A percentile compares a stretch with the other conserved stretches of the same genome.
Evolutionary conservation across 2,888 invertebrate species (phyloP).

Genomic region (Luperina nickerlii): DNA sequence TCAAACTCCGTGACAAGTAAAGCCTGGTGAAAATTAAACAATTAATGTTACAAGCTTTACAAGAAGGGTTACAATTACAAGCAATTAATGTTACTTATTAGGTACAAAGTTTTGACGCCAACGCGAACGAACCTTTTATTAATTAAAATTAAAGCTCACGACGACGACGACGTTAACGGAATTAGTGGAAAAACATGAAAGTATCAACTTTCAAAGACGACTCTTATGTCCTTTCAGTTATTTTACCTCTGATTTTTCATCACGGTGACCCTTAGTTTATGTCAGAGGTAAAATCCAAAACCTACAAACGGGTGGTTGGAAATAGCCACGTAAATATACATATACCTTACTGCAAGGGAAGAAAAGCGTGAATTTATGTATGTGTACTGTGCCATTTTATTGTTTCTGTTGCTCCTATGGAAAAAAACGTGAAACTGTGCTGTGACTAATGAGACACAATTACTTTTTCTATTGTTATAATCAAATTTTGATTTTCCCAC

Average conservation of each 20-base stretch:
- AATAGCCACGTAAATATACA: neutral
- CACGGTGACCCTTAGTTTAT: neutral
- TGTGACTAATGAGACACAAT: too few species aligned
- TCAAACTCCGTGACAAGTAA: slow-evolving; percentile 39
- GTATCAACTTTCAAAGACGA: neutral
- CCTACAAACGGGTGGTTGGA: neutral
- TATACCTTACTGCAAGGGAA: neutral
- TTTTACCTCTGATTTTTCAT: neutral
- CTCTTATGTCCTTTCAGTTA: neutral
- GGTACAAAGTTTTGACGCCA: slow-evolving; percentile 58
- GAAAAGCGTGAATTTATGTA: neutral
- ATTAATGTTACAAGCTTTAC: slow-evolving; percentile 40
- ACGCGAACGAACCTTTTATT: slow-evolving; percentile 48
- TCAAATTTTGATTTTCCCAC: too few species aligned
- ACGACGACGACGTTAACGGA: slow-evolving; percentile 20
- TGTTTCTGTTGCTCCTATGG: too few species aligned
- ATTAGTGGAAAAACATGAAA: slow-evolving; percentile 33
- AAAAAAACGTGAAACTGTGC: too few species aligned
- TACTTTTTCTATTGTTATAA: too few species aligned
- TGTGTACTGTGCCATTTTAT: neutral
- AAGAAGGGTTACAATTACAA: slow-evolving; percentile 52
- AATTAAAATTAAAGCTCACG: slow-evolving; percentile 47
- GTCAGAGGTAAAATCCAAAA: neutral
- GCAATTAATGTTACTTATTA: slow-evolving; percentile 56
- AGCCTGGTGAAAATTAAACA: slow-evolving; percentile 33